Conservation (phyloP, 2,113 vertebrate species). For the Malurus alboscapulatus region DNA sequence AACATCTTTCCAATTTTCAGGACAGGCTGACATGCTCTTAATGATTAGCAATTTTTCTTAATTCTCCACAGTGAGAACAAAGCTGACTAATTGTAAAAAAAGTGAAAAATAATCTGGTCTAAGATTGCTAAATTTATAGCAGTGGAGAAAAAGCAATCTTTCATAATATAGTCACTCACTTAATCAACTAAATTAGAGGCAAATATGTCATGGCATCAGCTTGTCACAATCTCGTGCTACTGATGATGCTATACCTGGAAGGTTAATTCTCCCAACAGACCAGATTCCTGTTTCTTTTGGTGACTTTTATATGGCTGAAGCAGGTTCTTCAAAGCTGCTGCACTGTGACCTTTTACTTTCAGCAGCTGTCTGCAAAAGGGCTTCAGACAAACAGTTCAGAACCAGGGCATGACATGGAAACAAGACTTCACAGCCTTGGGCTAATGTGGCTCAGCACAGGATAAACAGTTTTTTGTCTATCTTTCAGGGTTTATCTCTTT, state of each 20-base stretch:
- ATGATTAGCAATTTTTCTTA: conserved; percentile 39
- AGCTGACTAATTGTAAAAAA: background rate
- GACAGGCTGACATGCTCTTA: conserved; percentile 11
- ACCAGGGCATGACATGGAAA: conserved; percentile 60
- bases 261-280: background rate
- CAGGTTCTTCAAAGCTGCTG: conserved; percentile 35
- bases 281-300: background rate
- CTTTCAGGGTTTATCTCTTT: conserved; percentile 63
- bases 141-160: background rate
- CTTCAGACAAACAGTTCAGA: conserved; percentile 64
- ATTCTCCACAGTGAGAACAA: conserved; percentile 16
- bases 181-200: background rate
- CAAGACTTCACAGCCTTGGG: conserved; percentile 57
- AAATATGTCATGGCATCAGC: background rate
- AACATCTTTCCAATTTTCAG: background rate
- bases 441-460: conserved; percentile 45
- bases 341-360: conserved; percentile 53
- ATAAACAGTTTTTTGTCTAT: conserved; percentile 69
- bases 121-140: background rate
- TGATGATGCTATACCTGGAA: background rate
- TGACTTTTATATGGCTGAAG: background rate
- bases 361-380: conserved; percentile 46
- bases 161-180: background rate
- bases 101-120: background rate
- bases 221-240: background rate